phyloP scores from a whole-genome alignment of 2,113 vertebrate genomes.

The Nibea albiflora region DNA sequence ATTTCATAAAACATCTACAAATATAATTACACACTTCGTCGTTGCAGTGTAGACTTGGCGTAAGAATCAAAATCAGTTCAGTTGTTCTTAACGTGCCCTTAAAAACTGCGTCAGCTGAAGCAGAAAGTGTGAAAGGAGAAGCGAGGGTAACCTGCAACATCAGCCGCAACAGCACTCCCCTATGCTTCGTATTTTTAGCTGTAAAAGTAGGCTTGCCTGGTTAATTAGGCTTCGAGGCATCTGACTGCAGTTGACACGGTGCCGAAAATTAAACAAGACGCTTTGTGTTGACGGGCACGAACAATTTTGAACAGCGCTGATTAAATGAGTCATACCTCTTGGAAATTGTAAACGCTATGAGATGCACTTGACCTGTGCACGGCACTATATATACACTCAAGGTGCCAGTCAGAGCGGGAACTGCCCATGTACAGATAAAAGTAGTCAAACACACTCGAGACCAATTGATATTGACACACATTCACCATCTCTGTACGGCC shows the following conservation, averaged over 20 bases:
- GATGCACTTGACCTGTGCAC: slow-evolving; percentile 33
- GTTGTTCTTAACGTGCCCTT: too few relatives aligned
- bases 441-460: slow-evolving; percentile 47
- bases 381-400: background rate
- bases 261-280: slow-evolving; percentile 18
- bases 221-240: background rate
- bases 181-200: background rate
- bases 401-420: slow-evolving; percentile 34
- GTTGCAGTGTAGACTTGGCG: too few relatives aligned
- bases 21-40: background rate
- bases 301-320: background rate
- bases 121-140: background rate
- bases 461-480: slow-evolving; percentile 17
- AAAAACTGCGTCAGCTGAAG: background rate
- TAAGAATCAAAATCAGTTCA: background rate
- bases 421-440: slow-evolving; percentile 30
- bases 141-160: background rate
- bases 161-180: background rate
- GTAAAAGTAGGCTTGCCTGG: background rate
- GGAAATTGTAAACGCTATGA: slow-evolving; percentile 10
- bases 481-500: background rate
- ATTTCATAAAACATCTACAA: background rate
- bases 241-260: background rate
- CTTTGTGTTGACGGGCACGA: background rate
- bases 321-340: slow-evolving; percentile 31